Evolutionary conservation across 2,113 vertebrate species (phyloP), one percentile per base, ranked within the genome.

Genomic region (Falcunculus frontatus): DNA sequence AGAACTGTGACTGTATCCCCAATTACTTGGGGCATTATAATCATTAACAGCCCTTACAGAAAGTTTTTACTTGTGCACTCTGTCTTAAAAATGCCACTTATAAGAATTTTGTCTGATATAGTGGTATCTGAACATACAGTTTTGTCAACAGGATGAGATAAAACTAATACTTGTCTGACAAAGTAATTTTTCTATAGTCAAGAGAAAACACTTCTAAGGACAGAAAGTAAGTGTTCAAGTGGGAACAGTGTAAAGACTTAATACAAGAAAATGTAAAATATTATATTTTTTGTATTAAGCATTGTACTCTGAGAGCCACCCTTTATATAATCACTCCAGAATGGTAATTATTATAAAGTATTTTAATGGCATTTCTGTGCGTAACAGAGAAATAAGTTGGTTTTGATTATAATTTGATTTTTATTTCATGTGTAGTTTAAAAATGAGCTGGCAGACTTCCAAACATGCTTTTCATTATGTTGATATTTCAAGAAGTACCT

Each of bases 231-330:
- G 30, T 89, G 29, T 95, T 94, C 75, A 42, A 69, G 52, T 57
- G 39, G 67, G 41, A 74, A 42, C 53, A 93, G 41, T 81, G 53
- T 70, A 56, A 94, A 80, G 62, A 87, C 41, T 90, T 91, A 82
- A 73, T 89, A 32, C 84, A 60, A 56, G 39, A 56, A 95, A 95
- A 91, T 57, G 72, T 64, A 91, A 87, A 96, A 74, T 94, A 46
- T 75, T 90, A 32, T 8, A 20, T n/a, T 80, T 94, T 95, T 84
- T 79, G 67, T 77, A 63, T 7, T 79, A 68, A 96, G 94, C 96
- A 73, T 86, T 91, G 30, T 81, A 56, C 55, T 55, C 46, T 76
- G 69, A 84, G 85, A 84, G 18, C 82, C 32, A 44, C 69, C 46
- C 21, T 95, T 95, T 59, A 56, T 93, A 39, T 64, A 53, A 85